Base-by-base conservation (phyloP, 2,797 vertebrate genomes). In the Podarcis lilfordi region DNA sequence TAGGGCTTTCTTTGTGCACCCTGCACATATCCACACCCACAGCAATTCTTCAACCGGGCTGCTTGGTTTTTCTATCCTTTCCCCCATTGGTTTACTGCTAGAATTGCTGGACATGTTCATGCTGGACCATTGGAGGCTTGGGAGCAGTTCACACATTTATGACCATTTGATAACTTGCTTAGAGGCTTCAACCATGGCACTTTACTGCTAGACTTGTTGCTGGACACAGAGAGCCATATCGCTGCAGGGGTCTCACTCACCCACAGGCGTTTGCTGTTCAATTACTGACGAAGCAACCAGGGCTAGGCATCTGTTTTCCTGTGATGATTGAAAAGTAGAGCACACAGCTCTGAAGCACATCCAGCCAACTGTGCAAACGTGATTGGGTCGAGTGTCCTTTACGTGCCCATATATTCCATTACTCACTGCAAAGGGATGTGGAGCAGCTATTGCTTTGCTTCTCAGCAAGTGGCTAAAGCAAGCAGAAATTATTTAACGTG, bases 391-490 rank as follows among this genome's bases (percentile, higher is more conserved):
- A 71, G 27, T n/a, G 68, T 19, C 35, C 15, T 75, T 40, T 37
- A 40, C 10, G 21, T 17, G 32, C 11, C 72, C 17, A 7, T 13
- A 79, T 50, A 50, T 79, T 29, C 45, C 77, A 79, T 79, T 59
- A 9, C 7, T 80, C n/a, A 61, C 5, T 61, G 78, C 78, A 61
- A 35, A 35, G 8, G 8, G 27, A 80, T 32, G 9, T 21, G 55
- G 9, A 43, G 35, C 21, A 78, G 76, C 43, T 78, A 77, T 13
- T 77, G 23, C 43, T 43, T 89, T 82, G 91, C 96, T 88, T 92
- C 96, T 95, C 95, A 93, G 88, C 93, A 89, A 84, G 84, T 97
- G 97, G 96, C 95, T 96, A 97, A 98, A 96, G 97, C 96, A 95
- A 80, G 35, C 86, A 93, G 76, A 89, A 55, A 35, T 80, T 9